Base-by-base conservation (phyloP, 1,140 invertebrate species). In the Drosophila fuyamai region DNA sequence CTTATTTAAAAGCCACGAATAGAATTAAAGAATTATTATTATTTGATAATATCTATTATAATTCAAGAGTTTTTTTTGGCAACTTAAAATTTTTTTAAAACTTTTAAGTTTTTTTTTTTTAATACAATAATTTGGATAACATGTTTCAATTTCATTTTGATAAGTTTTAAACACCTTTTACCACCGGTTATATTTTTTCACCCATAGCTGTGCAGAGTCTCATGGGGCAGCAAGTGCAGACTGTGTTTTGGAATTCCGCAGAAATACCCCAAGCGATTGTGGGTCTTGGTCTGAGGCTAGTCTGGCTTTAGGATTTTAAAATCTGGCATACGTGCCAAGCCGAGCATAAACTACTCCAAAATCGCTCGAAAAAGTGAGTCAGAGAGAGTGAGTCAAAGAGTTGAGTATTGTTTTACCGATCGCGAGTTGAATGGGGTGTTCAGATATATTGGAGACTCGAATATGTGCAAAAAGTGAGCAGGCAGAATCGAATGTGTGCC, bases 401-500 rank as follows among this genome's bases (percentile, higher is more conserved):
- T 16, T 46, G 47, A 53, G 58, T 23, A 10, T 1, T 23, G n/a
- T 7, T 46, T 54, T 5, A 4, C 10, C 44, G 67, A 71, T 71
- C 67, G 53, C 27, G 53, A 55, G 35, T 44, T 47, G 35, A 4
- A 18, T 35, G 66, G 16, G 43, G 66, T 32, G 40, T 8, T 66
- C 7, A 6, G 71, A 58, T 63, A 41, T 29, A 13, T 6, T 4
- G 13, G 50, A 2, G 7, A 18, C 47, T 50, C n/a, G 10, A 63
- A 35, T 35, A 51, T 41, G 44, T 65, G 65, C 36, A 66, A 61
- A 66, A 66, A 36, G 50, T 54, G 60, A 62, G 51, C 58, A 59
- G 68, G 40, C 73, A 68, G 78, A 67, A 47, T 29, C 56, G 78
- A 88, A 84, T 75, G 65, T 75, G 51, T 74, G 66, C 41, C 65